These are phyloP conservation scores for Thunnus albacares DNA, from an alignment of 2,797 vertebrate species.

Conservation along the genomic window DNA sequence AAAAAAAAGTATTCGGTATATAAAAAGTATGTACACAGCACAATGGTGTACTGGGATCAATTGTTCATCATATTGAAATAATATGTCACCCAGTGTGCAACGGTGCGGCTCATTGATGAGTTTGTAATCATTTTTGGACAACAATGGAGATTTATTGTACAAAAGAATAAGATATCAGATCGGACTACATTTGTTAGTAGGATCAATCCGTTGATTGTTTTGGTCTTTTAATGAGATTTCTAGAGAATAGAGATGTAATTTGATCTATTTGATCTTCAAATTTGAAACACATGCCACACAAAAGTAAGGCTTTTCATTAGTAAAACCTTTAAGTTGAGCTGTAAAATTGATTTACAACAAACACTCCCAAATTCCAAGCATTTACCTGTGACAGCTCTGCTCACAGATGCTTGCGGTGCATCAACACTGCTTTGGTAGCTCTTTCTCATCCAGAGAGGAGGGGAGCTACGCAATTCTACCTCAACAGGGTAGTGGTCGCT, in stretches of 20 bases:
- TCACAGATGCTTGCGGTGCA: not conserved
- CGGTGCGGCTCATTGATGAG: too few species aligned
- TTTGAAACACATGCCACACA: not conserved
- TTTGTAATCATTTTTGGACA: too few species aligned
- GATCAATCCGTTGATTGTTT: too few species aligned
- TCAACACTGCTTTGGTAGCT: not conserved
- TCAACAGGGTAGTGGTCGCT: conserved; percentile 80
- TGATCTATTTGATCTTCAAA: not conserved
- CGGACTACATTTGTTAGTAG: too few species aligned
- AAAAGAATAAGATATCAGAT: too few species aligned
- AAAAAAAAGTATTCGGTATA: too few species aligned
- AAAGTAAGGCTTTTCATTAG: not conserved
- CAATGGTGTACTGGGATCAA: too few species aligned
- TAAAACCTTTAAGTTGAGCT: conserved; percentile 5
- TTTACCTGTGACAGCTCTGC: conserved; percentile 55
- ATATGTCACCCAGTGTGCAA: too few species aligned
- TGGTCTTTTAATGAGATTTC: not conserved
- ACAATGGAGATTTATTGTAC: too few species aligned
- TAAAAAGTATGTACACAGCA: too few species aligned
- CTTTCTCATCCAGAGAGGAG: conserved; percentile 24
- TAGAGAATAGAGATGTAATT: not conserved
- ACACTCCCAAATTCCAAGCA: conserved; percentile 46
- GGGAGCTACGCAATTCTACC: conserved; percentile 58
- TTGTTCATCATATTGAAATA: too few species aligned
- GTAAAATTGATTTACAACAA: conserved; percentile 8